Evolutionary conservation across 1,140 invertebrate species (phyloP).

Genomic region (Drosophila simulans): DNA sequence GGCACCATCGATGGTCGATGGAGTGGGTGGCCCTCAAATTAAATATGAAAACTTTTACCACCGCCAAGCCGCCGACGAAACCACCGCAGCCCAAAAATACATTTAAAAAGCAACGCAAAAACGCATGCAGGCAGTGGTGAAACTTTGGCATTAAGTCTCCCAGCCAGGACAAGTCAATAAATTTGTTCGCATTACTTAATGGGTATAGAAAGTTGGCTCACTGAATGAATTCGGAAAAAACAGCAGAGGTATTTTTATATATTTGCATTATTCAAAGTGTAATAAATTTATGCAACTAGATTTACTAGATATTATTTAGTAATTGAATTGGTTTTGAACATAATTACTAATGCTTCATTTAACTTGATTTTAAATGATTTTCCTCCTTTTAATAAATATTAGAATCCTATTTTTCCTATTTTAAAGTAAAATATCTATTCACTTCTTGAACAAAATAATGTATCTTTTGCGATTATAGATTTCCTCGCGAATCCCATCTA

Average conservation of each 20-base stretch:
- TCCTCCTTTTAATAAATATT: background rate
- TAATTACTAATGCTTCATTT: too few relatives aligned
- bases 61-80: conserved; percentile 40
- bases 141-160: conserved; percentile 67
- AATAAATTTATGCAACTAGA: background rate
- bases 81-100: conserved; percentile 42
- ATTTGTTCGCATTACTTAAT: conserved; percentile 50
- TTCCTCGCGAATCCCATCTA: conserved; percentile 4
- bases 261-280: background rate
- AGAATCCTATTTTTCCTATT: background rate
- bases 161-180: conserved; percentile 49
- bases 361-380: too few relatives aligned
- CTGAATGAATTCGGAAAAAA: conserved; percentile 10
- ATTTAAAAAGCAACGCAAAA: conserved; percentile 74
- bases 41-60: conserved; percentile 77
- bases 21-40: conserved; percentile 57
- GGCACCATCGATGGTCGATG: background rate
- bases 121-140: conserved; percentile 42
- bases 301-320: background rate
- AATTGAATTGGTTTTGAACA: too few relatives aligned
- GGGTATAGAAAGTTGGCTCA: conserved; percentile 24
- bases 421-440: background rate
- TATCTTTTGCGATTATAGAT: conserved; percentile 15
- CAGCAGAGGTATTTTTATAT: background rate
- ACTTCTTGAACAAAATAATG: background rate